A percentile compares a stretch with the other conserved stretches of the same genome.
Evolutionary conservation across 2,888 invertebrate species (phyloP).

Genomic region (Amiota minor): DNA sequence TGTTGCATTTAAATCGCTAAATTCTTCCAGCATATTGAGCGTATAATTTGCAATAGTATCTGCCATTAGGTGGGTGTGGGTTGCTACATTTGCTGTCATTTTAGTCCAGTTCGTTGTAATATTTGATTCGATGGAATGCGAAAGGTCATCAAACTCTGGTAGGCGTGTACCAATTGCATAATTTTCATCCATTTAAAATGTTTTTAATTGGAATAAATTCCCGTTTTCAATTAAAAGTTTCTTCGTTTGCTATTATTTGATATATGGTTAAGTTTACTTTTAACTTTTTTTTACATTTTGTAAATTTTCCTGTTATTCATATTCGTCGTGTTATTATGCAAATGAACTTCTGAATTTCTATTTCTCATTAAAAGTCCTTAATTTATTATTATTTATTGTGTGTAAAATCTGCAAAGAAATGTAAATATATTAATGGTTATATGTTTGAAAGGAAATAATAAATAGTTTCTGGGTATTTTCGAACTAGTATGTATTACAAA

Average conservation of each 20-base stretch:
- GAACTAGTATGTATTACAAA: too few species aligned
- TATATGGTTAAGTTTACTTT: background rate
- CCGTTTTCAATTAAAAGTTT: background rate
- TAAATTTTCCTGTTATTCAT: too few species aligned
- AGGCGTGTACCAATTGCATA: conserved; percentile 19
- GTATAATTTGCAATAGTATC: conserved; percentile 54
- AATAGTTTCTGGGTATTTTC: too few species aligned
- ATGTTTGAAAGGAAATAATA: too few species aligned
- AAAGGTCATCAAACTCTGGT: conserved; percentile 19
- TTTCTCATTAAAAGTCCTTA: too few species aligned
- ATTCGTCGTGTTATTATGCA: too few species aligned
- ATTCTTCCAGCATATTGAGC: conserved; percentile 49
- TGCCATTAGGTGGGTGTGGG: conserved; percentile 51
- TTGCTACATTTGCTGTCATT: conserved; percentile 41
- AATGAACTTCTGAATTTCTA: too few species aligned
- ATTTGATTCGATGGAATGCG: conserved; percentile 30
- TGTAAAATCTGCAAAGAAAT: too few species aligned
- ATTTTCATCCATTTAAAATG: conserved; percentile 39
- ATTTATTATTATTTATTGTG: too few species aligned
- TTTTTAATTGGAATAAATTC: background rate
- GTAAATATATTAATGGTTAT: too few species aligned
- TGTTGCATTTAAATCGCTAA: conserved; percentile 1
- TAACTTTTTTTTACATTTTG: too few species aligned
- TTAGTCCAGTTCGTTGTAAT: conserved; percentile 44
- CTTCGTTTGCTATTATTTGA: background rate